Conservation (phyloP, 2,113 vertebrate species). For the Sapayoa aenigma region DNA sequence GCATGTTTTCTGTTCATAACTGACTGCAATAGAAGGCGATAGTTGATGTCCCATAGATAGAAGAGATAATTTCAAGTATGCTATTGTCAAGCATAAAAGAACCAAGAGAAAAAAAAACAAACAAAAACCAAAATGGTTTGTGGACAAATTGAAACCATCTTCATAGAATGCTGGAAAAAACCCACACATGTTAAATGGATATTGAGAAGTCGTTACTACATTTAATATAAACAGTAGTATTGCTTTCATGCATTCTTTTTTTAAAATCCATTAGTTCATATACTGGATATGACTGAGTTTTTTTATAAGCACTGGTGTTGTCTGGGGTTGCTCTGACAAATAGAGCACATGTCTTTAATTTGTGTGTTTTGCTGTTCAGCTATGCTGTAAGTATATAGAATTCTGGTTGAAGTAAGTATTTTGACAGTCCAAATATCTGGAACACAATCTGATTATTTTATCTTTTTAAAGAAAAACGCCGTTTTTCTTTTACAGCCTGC, state of each 20-base stretch:
- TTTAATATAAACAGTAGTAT: slow-evolving; percentile 17
- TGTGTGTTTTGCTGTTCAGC: background rate
- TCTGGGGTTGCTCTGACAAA: background rate
- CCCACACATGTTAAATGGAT: background rate
- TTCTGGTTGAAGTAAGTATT: background rate
- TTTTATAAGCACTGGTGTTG: background rate
- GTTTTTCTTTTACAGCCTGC: background rate
- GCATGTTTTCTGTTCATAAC: background rate
- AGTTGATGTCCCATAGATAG: background rate
- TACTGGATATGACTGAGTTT: background rate
- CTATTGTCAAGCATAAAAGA: background rate
- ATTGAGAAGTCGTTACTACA: background rate
- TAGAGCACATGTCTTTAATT: background rate
- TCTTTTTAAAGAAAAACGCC: background rate
- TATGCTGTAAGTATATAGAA: background rate
- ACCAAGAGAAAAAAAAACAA: background rate
- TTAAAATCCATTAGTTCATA: background rate
- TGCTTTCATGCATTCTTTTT: background rate
- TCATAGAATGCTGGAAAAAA: background rate
- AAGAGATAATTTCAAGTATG: background rate
- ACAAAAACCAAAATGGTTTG: background rate
- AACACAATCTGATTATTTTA: background rate
- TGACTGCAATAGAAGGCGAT: background rate
- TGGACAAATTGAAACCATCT: background rate
- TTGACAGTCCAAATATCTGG: background rate